phyloP scores from a whole-genome alignment of 2,888 invertebrate species.

The Limnephilus lunatus region DNA sequence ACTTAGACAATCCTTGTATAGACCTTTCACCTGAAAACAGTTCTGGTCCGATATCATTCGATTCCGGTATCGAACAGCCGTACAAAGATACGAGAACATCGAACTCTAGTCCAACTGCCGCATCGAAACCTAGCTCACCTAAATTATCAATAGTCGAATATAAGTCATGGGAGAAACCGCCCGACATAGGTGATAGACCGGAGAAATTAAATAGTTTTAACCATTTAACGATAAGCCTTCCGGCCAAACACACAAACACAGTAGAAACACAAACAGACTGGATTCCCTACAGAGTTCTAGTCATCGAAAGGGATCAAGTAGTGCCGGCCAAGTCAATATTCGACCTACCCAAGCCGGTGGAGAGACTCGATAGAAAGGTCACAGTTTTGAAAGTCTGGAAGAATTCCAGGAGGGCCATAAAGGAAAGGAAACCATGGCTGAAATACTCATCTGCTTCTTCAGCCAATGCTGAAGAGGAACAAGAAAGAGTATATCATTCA shows the following conservation, averaged over 20 bases:
- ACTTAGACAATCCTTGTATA: conserved; percentile 56
- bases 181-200: conserved; percentile 24
- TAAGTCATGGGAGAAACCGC: conserved; percentile 55
- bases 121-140: conserved; percentile 50
- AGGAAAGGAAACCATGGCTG: conserved; percentile 54
- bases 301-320: conserved; percentile 60
- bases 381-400: conserved; percentile 48
- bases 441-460: conserved; percentile 64
- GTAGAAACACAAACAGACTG: conserved; percentile 65
- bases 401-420: conserved; percentile 50
- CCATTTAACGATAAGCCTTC: conserved; percentile 42
- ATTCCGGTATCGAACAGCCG: conserved; percentile 66
- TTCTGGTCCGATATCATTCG: conserved; percentile 66
- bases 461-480: conserved; percentile 62
- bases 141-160: conserved; percentile 56
- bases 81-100: conserved; percentile 63
- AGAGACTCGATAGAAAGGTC: conserved; percentile 52
- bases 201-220: conserved; percentile 38
- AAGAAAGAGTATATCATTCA: conserved; percentile 65
- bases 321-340: conserved; percentile 58
- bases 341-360: conserved; percentile 44
- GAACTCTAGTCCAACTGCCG: conserved; percentile 65
- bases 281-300: conserved; percentile 59
- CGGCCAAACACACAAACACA: conserved; percentile 59
- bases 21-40: conserved; percentile 65